phyloP scores from a whole-genome alignment of 2,113 vertebrate species.

The Entosphenus tridentatus region DNA sequence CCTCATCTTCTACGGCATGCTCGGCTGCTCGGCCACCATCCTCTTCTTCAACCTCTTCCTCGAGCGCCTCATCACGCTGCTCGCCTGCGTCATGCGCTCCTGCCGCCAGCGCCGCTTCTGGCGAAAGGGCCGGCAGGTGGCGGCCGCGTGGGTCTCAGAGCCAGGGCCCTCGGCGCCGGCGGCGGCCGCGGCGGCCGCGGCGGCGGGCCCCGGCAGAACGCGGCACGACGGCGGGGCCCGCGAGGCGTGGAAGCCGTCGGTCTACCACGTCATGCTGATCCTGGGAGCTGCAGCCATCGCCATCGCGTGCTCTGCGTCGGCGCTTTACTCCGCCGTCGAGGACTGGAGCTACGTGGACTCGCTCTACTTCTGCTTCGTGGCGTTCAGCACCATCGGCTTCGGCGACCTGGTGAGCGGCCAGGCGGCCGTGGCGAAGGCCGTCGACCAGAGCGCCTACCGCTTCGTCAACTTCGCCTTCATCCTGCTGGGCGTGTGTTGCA shows the following conservation, averaged over 20 bases:
- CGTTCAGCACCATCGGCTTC: constrained; percentile 25
- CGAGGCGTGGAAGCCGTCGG: constrained; percentile 17
- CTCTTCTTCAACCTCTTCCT: constrained; percentile 23
- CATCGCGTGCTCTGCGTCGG: constrained; percentile 18
- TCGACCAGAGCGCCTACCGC: constrained; percentile 15
- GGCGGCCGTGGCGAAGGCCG: constrained; percentile 7
- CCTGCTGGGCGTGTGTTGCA: constrained; percentile 21
- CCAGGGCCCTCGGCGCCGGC: background rate
- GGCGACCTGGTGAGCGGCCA: constrained; percentile 25
- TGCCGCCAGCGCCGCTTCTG: constrained; percentile 12
- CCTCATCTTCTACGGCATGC: constrained; percentile 22
- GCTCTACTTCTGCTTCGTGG: constrained; percentile 26
- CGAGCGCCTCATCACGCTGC: constrained; percentile 16
- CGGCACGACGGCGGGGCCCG: background rate
- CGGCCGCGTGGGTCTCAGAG: background rate
- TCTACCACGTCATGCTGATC: constrained; percentile 17
- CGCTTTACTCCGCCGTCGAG: constrained; percentile 20
- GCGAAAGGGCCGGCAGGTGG: background rate
- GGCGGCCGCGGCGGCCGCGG: background rate
- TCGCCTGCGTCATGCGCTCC: constrained; percentile 14
- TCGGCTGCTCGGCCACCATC: constrained; percentile 20
- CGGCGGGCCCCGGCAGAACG: background rate
- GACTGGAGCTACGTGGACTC: constrained; percentile 21
- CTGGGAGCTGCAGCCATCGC: constrained; percentile 15
- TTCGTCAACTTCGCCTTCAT: constrained; percentile 20